Conservation (phyloP, 1,140 invertebrate genomes). For the Heliothis virescens region DNA sequence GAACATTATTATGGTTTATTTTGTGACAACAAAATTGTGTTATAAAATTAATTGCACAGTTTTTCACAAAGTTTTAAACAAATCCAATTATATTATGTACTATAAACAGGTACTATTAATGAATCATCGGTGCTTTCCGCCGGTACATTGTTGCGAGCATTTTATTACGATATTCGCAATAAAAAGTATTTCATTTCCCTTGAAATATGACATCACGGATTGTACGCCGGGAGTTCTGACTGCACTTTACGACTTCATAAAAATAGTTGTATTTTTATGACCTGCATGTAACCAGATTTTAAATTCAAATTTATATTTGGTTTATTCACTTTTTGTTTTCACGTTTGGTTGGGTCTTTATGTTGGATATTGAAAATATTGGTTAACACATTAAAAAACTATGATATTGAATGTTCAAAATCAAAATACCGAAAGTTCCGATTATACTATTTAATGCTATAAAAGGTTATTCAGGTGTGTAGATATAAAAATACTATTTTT, state of each 20-base stretch:
- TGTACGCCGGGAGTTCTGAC: conserved; percentile 22
- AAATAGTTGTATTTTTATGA: conserved; percentile 45
- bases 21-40: too few species aligned
- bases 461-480: too few species aligned
- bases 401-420: too few species aligned
- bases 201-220: conserved; percentile 40
- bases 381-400: too few species aligned
- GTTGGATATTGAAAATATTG: too few species aligned
- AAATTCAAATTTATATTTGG: conserved; percentile 10
- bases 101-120: background rate
- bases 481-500: too few species aligned
- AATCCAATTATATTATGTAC: too few species aligned
- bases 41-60: too few species aligned
- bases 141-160: conserved; percentile 31
- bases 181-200: conserved; percentile 46
- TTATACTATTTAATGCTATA: too few species aligned
- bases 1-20: background rate
- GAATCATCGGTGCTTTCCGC: conserved; percentile 6
- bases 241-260: conserved; percentile 44
- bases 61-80: too few species aligned
- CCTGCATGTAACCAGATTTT: conserved; percentile 37
- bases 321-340: background rate
- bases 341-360: background rate
- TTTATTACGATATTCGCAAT: conserved; percentile 32
- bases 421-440: too few species aligned